A percentile compares a stretch with the other conserved stretches of the same genome.
Evolutionary conservation across 2,797 vertebrate species (phyloP).

Genomic region (Brachyalestes nurse): DNA sequence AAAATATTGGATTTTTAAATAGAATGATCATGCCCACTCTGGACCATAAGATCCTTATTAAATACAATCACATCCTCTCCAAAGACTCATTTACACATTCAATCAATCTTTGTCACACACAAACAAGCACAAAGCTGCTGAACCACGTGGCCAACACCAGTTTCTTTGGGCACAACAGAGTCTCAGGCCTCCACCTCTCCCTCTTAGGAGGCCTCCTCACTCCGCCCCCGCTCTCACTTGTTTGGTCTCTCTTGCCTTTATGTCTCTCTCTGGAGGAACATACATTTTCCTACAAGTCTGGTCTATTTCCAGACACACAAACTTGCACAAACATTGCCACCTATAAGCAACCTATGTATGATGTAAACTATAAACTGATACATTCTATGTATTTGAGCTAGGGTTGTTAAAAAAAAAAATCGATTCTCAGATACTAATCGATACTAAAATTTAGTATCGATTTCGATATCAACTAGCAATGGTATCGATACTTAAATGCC

Average conservation of each 20-base stretch:
- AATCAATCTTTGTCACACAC: conserved; percentile 54
- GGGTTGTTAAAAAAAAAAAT: no score
- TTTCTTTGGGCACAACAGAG: conserved; percentile 34
- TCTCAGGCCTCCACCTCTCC: conserved; percentile 13
- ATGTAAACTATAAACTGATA: neutral
- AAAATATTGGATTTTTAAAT: neutral
- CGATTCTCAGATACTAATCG: no score
- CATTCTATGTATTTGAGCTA: neutral
- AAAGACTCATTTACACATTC: conserved; percentile 56
- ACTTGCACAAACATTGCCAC: neutral
- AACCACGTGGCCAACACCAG: conserved; percentile 38
- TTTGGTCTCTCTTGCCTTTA: neutral
- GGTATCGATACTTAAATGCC: no score
- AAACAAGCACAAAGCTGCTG: conserved; percentile 43
- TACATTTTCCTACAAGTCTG: neutral
- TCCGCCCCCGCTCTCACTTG: neutral
- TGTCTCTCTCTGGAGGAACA: neutral
- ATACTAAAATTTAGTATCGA: no score
- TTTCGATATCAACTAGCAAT: no score
- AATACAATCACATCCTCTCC: conserved; percentile 46
- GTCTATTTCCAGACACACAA: neutral
- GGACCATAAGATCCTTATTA: conserved; percentile 15
- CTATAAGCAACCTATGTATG: neutral
- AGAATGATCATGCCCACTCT: neutral
- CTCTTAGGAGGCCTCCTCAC: conserved; percentile 9